Evolutionary conservation across 2,113 vertebrate species (phyloP).

Genomic region (Fulmarus glacialis): DNA sequence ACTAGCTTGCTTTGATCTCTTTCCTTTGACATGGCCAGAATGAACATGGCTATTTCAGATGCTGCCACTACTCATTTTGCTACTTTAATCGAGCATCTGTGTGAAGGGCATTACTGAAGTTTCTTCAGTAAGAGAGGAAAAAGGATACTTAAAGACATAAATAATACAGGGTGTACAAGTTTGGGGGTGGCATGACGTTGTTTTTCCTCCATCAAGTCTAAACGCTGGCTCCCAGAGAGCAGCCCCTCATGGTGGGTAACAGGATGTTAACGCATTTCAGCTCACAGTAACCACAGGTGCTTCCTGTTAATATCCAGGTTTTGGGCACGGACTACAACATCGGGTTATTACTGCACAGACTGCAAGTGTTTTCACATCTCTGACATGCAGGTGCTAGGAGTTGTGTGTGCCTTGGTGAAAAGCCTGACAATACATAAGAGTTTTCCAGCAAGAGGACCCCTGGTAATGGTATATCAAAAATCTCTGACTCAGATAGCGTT

Average conservation of each 20-base stretch:
- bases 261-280: fast-evolving
- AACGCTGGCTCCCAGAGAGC: not conserved
- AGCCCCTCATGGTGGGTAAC: not conserved
- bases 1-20: not conserved
- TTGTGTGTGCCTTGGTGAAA: not conserved
- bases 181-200: not conserved
- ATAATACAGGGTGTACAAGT: not conserved
- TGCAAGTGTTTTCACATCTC: not conserved
- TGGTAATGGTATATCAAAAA: not conserved
- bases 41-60: not conserved
- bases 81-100: not conserved
- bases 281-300: not conserved
- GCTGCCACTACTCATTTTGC: not conserved
- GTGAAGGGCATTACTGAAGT: not conserved
- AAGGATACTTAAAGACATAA: not conserved
- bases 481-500: not conserved
- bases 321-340: not conserved
- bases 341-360: not conserved
- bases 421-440: not conserved
- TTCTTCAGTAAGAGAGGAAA: not conserved
- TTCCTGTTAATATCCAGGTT: not conserved
- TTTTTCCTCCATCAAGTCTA: not conserved
- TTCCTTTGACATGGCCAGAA: not conserved
- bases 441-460: not conserved
- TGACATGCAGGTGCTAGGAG: not conserved